phyloP scores from a whole-genome alignment of 2,113 vertebrate genomes.

The Melanocharis versteri region DNA sequence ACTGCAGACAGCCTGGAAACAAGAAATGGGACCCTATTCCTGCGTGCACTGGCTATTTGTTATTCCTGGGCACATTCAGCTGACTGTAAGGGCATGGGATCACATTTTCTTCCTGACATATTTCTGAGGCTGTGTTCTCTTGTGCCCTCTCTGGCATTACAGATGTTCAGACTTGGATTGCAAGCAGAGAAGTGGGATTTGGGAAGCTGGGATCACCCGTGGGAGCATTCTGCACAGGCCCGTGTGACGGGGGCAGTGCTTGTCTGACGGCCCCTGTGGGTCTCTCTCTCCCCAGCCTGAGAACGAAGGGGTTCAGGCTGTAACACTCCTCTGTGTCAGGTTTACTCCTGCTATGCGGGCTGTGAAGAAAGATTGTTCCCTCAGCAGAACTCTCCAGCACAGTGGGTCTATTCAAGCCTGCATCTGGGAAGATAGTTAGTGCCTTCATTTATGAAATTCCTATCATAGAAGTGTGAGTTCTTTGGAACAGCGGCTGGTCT shows the following conservation, averaged over 20 bases:
- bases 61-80: not conserved
- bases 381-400: not conserved
- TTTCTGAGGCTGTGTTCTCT: not conserved
- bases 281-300: not conserved
- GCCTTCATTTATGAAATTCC: conserved; percentile 41
- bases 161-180: not conserved
- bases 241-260: accelerated
- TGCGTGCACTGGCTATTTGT: not conserved
- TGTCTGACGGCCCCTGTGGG: not conserved
- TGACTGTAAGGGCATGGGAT: not conserved
- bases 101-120: accelerated
- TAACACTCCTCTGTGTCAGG: not conserved
- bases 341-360: not conserved
- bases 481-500: not conserved
- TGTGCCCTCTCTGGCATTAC: not conserved
- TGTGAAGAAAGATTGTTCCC: conserved; percentile 11
- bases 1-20: not conserved
- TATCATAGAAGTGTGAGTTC: conserved; percentile 7
- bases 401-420: conserved; percentile 16
- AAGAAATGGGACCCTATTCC: not conserved
- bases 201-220: not conserved
- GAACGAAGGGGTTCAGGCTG: not conserved
- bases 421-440: conserved; percentile 50
- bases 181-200: not conserved
- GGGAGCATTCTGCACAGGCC: accelerated